Evolutionary conservation across 2,888 invertebrate species (phyloP).

Genomic region (Agriopis aurantiaria): DNA sequence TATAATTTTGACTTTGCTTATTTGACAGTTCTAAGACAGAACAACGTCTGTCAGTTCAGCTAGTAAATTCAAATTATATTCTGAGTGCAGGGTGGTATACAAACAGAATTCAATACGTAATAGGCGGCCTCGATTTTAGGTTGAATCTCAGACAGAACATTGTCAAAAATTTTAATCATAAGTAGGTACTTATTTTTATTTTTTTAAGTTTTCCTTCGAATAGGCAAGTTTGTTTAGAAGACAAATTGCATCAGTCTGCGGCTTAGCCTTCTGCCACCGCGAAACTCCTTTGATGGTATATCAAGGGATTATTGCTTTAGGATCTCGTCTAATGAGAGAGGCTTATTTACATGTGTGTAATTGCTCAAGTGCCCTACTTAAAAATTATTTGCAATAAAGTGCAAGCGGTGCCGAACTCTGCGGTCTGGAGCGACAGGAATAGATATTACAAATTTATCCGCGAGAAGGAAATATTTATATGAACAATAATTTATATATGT

Average conservation of each 20-base stretch:
- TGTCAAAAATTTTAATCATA: too few relatives aligned
- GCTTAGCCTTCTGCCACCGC: background rate
- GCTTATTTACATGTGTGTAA: slow-evolving; percentile 34
- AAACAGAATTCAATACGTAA: too few relatives aligned
- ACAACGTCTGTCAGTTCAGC: too few relatives aligned
- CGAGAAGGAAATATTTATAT: slow-evolving; percentile 15
- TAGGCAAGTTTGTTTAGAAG: background rate
- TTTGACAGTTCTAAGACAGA: too few relatives aligned
- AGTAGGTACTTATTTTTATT: too few relatives aligned
- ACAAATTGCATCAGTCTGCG: background rate
- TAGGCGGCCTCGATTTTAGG: too few relatives aligned
- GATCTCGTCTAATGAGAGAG: slow-evolving; percentile 13
- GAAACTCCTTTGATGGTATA: slow-evolving; percentile 24
- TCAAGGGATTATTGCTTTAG: slow-evolving; percentile 8
- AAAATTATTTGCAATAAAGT: slow-evolving; percentile 56
- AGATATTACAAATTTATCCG: slow-evolving; percentile 38
- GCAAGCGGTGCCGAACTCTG: slow-evolving; percentile 51
- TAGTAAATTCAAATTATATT: background rate
- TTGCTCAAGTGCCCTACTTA: slow-evolving; percentile 46
- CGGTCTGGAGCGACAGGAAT: slow-evolving; percentile 47
- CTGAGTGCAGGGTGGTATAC: background rate
- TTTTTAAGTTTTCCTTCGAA: background rate
- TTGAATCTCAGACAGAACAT: too few relatives aligned
- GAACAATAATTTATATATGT: slow-evolving; percentile 14
- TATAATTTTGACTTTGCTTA: too few relatives aligned